phyloP scores from a whole-genome alignment of 2,113 vertebrate species.

The Deroptyus accipitrinus region DNA sequence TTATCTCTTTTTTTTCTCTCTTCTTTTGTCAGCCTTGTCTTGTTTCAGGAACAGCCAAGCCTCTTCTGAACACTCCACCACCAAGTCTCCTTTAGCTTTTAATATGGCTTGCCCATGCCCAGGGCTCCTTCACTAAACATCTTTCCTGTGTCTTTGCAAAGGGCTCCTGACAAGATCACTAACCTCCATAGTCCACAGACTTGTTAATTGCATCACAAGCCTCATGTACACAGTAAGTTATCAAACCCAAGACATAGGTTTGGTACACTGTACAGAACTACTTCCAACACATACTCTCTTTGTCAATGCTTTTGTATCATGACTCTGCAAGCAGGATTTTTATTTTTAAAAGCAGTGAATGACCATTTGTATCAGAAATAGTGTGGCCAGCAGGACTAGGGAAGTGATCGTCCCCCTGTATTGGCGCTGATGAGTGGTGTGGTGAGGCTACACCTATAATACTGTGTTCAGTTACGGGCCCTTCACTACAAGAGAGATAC shows the following conservation, averaged over 20 bases:
- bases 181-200: not conserved
- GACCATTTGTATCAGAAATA: not conserved
- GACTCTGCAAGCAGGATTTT: not conserved
- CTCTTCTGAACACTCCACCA: not conserved
- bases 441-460: not conserved
- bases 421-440: not conserved
- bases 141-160: not conserved
- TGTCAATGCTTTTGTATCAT: not conserved
- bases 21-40: not conserved
- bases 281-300: not conserved
- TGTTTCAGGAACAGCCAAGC: not conserved
- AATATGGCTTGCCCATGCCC: not conserved
- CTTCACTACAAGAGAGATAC: not conserved
- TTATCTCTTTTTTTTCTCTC: not conserved
- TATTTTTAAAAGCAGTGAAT: not conserved
- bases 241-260: not conserved
- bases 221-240: not conserved
- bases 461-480: not conserved
- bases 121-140: not conserved
- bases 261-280: not conserved
- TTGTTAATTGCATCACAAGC: not conserved
- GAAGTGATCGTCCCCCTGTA: not conserved
- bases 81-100: not conserved
- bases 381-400: not conserved
- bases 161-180: not conserved